phyloP scores from a whole-genome alignment of 2,113 vertebrate species.

The Rafetus swinhoei region DNA sequence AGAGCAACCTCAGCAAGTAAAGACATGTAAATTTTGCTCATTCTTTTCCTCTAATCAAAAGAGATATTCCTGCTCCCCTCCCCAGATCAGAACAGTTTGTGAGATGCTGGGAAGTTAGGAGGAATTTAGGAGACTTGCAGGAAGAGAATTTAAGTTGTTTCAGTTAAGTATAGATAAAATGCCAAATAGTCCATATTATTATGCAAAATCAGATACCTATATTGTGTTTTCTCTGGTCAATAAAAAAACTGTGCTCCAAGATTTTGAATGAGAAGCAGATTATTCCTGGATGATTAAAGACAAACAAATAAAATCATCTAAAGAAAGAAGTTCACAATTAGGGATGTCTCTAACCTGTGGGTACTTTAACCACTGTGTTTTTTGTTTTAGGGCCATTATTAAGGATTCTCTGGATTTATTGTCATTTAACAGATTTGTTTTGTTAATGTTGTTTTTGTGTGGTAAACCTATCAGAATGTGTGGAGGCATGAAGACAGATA shows the following conservation, averaged over 20 bases:
- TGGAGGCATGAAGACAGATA: accelerated
- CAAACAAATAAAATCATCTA: neutral
- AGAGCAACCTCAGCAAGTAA: neutral
- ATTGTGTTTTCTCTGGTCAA: neutral
- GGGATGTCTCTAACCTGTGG: accelerated
- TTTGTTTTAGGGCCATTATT: neutral
- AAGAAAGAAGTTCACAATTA: neutral
- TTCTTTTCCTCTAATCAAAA: neutral
- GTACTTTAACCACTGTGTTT: neutral
- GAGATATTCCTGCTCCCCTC: no score
- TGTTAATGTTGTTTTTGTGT: neutral
- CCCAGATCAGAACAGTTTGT: neutral
- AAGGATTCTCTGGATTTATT: neutral
- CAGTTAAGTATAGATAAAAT: neutral
- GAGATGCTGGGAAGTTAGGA: neutral
- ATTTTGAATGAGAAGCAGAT: neutral
- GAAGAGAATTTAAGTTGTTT: neutral
- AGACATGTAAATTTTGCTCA: neutral
- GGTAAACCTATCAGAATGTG: neutral
- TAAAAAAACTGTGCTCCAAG: neutral
- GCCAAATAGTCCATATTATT: accelerated
- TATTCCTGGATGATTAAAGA: neutral
- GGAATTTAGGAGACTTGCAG: neutral
- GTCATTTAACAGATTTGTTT: neutral
- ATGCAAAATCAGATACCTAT: neutral